Percentiles rank a stretch among this genome's conserved stretches.
These are phyloP conservation scores for Drosophila merina DNA, from an alignment of 2,888 invertebrate genomes.

Conservation along the genomic window DNA sequence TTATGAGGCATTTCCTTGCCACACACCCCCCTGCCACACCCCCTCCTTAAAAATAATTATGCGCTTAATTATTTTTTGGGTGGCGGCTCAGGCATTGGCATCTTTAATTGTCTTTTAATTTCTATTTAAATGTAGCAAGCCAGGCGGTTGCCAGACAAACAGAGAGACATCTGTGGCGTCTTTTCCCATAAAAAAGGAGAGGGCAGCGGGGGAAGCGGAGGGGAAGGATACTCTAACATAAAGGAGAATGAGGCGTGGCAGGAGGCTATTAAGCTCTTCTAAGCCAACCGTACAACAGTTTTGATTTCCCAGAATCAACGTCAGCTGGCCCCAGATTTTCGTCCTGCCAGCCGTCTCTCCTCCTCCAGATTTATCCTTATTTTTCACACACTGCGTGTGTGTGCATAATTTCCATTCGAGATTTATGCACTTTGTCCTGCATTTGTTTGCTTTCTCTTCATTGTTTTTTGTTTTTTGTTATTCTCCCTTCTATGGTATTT, in stretches of 20 bases:
- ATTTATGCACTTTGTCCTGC: constrained; percentile 27
- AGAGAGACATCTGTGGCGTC: background rate
- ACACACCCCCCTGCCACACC: background rate
- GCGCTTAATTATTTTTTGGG: constrained; percentile 59
- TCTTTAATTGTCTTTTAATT: constrained; percentile 43
- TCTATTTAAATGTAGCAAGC: constrained; percentile 38
- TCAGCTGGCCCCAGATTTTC: constrained; percentile 8
- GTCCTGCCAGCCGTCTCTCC: background rate
- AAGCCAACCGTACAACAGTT: too few species aligned
- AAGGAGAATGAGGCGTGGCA: too few species aligned
- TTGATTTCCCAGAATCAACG: background rate
- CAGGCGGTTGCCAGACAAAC: too few species aligned
- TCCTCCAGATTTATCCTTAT: background rate
- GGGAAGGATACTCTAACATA: too few species aligned
- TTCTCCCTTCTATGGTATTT: background rate
- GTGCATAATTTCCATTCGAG: constrained; percentile 28
- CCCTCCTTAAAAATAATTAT: constrained; percentile 65
- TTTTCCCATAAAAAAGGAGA: background rate
- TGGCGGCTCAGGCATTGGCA: background rate
- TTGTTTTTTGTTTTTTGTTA: background rate
- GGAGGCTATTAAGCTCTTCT: constrained; percentile 7
- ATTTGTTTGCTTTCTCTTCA: background rate
- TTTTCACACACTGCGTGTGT: constrained; percentile 5
- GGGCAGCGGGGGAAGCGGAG: too few species aligned
- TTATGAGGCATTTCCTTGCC: constrained; percentile 27